Evolutionary conservation across 2,888 invertebrate species (phyloP), one percentile per base, ranked within the genome.

Genomic region (Epistrophella euchroma): DNA sequence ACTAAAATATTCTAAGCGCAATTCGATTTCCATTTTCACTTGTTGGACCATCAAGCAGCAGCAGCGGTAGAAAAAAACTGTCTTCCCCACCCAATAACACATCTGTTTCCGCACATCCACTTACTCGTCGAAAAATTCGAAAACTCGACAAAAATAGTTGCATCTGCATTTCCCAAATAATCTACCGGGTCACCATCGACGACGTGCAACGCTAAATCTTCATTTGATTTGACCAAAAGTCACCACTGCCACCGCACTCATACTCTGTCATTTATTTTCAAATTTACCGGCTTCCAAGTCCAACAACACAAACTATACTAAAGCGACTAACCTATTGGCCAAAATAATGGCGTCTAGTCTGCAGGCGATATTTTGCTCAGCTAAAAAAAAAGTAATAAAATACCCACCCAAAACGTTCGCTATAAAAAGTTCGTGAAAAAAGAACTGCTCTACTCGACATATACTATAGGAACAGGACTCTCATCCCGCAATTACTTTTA

Each of bases 271-370:
- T 79, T 76, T 72, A 85, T 80, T 85, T 85, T 70, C 62, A 55
- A 70, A 73, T 76, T 70, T 47, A 32, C 66, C 80, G 37, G 25
- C 32, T 19, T 6, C 43, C 7, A 55, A 25, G 28, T 13, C n/a
- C 25, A 40, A 50, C 32, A 64, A 66, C 58, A 19, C 43, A 40
- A 43, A 32, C 64, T 40, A 52, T 0, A 28, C 47, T 32, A 22
- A 17, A 32, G 19, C 71, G 25, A 60, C 50, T 80, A 72, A 84
- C 80, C 75, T 76, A 72, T 84, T 62, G 32, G 17, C 35, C 35
- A 43, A 76, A 85, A 85, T 85, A 85, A 85, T 81, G 72, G 85
- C 62, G 85, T 85, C 85, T 85, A 81, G 85, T 73, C 84, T 79
- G 50, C 52, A 50, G 68, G 72, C 72, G 45, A 32, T 56, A 47